phyloP scores from a whole-genome alignment of 1,140 invertebrate genomes.

The Wasmannia auropunctata region DNA sequence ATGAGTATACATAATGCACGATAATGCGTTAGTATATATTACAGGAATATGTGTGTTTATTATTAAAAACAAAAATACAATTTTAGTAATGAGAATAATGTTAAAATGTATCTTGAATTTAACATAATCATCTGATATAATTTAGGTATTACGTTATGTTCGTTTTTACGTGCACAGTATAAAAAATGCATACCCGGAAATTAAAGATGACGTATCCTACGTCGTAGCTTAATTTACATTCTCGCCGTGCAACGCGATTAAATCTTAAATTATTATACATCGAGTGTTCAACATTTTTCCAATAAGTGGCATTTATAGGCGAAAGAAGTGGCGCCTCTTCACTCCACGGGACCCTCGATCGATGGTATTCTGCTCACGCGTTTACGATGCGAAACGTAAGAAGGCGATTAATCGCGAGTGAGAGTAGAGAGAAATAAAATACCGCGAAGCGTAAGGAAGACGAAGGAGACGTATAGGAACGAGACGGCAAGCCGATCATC shows the following conservation, averaged over 20 bases:
- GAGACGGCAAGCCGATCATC: conserved; percentile 63
- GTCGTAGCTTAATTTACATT: conserved; percentile 46
- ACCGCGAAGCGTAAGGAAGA: not conserved
- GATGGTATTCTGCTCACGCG: conserved; percentile 39
- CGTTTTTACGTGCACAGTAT: conserved; percentile 7
- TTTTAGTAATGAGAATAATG: conserved; percentile 1
- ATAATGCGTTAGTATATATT: not conserved
- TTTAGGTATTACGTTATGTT: not conserved
- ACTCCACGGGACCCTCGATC: not conserved
- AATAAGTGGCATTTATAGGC: conserved; percentile 42
- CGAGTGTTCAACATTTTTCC: conserved; percentile 37
- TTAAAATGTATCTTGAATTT: conserved; percentile 8
- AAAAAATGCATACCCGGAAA: conserved; percentile 24
- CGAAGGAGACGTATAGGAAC: conserved; percentile 5
- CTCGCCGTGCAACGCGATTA: not conserved
- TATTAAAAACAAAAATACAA: not conserved
- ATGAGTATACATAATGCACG: not conserved
- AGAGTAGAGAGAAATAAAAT: conserved; percentile 33
- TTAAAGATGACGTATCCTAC: conserved; percentile 23
- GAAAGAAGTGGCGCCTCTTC: not conserved
- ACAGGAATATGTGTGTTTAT: not conserved
- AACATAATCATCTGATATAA: not conserved
- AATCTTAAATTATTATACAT: conserved; percentile 47
- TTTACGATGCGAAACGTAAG: conserved; percentile 21
- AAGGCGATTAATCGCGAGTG: conserved; percentile 35